A percentile compares a stretch with the other conserved stretches of the same genome.
Conservation (phyloP, 2,888 invertebrate genomes). For the Odontomyia ornata region DNA sequence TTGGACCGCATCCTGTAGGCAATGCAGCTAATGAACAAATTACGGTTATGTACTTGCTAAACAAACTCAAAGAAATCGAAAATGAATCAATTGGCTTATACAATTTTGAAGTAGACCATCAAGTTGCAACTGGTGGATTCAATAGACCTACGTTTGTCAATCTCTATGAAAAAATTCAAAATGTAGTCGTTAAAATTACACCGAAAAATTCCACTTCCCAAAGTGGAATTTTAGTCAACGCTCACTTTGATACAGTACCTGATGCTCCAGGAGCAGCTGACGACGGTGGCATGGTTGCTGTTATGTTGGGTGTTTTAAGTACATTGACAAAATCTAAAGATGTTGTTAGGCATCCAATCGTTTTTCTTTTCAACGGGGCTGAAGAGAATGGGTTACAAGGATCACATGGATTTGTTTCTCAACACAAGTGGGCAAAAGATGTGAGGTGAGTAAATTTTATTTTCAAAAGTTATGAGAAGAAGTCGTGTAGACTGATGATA, state of each 20-base stretch:
- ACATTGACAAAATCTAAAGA: constrained; percentile 60
- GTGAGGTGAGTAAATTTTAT: constrained; percentile 64
- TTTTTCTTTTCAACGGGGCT: constrained; percentile 75
- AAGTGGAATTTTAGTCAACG: constrained; percentile 75
- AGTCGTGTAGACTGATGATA: neutral
- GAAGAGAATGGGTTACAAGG: constrained; percentile 75
- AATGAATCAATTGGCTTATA: constrained; percentile 55
- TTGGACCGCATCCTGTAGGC: constrained; percentile 78
- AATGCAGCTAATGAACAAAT: constrained; percentile 76
- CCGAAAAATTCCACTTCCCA: constrained; percentile 57
- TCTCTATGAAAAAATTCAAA: constrained; percentile 62
- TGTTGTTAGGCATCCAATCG: constrained; percentile 67
- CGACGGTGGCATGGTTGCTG: constrained; percentile 71
- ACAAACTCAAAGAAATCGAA: constrained; percentile 54
- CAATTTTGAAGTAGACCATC: constrained; percentile 59
- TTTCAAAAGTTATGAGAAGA: neutral
- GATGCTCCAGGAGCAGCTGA: constrained; percentile 78
- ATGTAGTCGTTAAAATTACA: constrained; percentile 60
- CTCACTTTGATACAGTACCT: constrained; percentile 92
- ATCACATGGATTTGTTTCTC: constrained; percentile 74
- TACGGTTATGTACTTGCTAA: constrained; percentile 66
- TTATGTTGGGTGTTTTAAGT: constrained; percentile 71
- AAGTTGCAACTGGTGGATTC: constrained; percentile 61
- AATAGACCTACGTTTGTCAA: constrained; percentile 59
- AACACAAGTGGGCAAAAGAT: constrained; percentile 83